Conservation (phyloP, 2,888 invertebrate genomes). For the Eutolmus rufibarbis region DNA sequence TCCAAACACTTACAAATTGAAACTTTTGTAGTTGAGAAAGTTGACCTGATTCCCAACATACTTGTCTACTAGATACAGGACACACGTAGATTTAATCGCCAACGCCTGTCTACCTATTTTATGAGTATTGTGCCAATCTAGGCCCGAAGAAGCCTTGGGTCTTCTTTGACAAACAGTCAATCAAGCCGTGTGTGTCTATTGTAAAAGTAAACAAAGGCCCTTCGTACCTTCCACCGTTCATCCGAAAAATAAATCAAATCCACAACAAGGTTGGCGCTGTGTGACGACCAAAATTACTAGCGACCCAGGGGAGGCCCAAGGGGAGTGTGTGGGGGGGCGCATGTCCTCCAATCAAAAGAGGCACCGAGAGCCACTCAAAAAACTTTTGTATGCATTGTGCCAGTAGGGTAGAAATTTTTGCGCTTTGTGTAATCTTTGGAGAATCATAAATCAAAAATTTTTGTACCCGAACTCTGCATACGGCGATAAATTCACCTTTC, state of each 20-base stretch:
- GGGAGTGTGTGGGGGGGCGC: not conserved
- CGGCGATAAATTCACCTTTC: slow-evolving; percentile 28
- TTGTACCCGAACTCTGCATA: slow-evolving; percentile 4
- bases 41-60: not conserved
- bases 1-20: not conserved
- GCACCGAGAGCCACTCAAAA: not conserved
- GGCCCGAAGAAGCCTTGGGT: not conserved
- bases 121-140: not conserved
- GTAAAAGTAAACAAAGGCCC: slow-evolving; percentile 5
- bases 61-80: not conserved
- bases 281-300: slow-evolving; percentile 23
- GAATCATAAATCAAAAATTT: slow-evolving; percentile 32
- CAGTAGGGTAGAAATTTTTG: slow-evolving; percentile 17
- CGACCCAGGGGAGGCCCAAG: not conserved
- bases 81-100: not conserved
- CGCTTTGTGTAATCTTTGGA: slow-evolving; percentile 31
- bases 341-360: not conserved
- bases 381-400: slow-evolving; percentile 26
- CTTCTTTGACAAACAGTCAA: slow-evolving; percentile 28
- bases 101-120: not conserved
- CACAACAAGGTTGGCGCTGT: not conserved
- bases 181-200: slow-evolving; percentile 20
- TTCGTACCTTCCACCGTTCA: slow-evolving; percentile 1
- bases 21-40: not conserved
- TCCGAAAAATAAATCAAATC: slow-evolving; percentile 31